Conservation (phyloP, 1,140 invertebrate genomes). For the Apocrypta bakeri region DNA sequence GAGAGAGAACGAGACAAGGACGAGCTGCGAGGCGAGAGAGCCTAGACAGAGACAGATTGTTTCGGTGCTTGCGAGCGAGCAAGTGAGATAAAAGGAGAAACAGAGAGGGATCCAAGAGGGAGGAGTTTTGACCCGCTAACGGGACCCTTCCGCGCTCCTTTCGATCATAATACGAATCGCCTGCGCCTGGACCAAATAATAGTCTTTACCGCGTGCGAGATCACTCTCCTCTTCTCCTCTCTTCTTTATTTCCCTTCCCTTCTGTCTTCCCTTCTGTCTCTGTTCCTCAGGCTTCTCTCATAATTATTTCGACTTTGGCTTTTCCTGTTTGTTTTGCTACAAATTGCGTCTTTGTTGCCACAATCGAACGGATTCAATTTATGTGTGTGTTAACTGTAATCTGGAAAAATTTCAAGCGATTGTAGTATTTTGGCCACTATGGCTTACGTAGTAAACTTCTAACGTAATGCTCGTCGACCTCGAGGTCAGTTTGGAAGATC, state of each 20-base stretch:
- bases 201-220: slow-evolving; percentile 54
- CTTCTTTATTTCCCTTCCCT: background rate
- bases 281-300: background rate
- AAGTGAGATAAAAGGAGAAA: slow-evolving; percentile 42
- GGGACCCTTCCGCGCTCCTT: slow-evolving; percentile 71
- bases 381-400: too few relatives aligned
- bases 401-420: too few relatives aligned
- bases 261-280: background rate
- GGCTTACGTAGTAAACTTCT: too few relatives aligned
- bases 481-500: too few relatives aligned
- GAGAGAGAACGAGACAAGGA: background rate
- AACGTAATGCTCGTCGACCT: too few relatives aligned
- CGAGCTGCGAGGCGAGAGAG: background rate
- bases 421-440: too few relatives aligned
- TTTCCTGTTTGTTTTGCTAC: slow-evolving; percentile 19
- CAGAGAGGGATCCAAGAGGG: slow-evolving; percentile 55
- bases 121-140: slow-evolving; percentile 72
- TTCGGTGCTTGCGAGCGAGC: background rate
- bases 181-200: slow-evolving; percentile 65
- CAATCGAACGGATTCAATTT: too few relatives aligned
- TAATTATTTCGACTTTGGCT: slow-evolving; percentile 7
- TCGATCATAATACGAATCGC: slow-evolving; percentile 67
- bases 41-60: background rate
- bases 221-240: background rate
- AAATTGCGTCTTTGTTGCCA: too few relatives aligned